Evolutionary conservation across 2,113 vertebrate species (phyloP), one percentile per base, ranked within the genome.

Genomic region (Pampusana beccarii): DNA sequence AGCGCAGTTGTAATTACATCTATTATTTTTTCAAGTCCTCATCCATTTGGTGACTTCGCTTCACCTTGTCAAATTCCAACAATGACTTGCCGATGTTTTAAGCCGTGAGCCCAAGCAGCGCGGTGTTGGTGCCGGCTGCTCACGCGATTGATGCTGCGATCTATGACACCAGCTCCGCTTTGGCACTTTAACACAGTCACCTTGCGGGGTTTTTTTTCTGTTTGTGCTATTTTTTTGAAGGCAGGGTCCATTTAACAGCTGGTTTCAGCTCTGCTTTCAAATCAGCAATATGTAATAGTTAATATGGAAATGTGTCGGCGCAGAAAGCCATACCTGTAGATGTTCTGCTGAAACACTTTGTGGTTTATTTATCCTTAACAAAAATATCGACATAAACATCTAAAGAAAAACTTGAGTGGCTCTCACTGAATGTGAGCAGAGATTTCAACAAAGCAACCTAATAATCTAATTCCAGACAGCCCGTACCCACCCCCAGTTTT

Each of bases 221-320:
- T 38, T 38, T 38, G n/a, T n/a, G n/a, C n/a, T n/a, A n/a, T 20
- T 7, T 8, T 85, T 72, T 85, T 69, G 51, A 71, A 92, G 50
- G 70, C 72, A 90, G 86, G 80, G 74, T 82, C 94, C 93, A 48
- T 97, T 92, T 88, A 95, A 90, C 92, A 86, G 26, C 69, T 81
- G 58, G 13, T 84, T 93, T 84, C 85, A 89, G 72, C 34, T 80
- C 51, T 71, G 65, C 70, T 89, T 74, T 91, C 71, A 92, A 92
- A 91, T 57, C 57, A 81, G 65, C 40, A 19, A 19, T 92, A 33
- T 21, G 19, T 46, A 46, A 40, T 40, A 19, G 91, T 24, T 65
- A 34, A 70, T n/a, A 86, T 24, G 56, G 61, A 91, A 84, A 81
- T 21, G 54, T 97, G 90, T 58, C 86, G 88, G 74, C 2, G 29